Evolutionary conservation across 2,113 vertebrate species (phyloP), one percentile per base, ranked within the genome.

Genomic region (Neogale vison): DNA sequence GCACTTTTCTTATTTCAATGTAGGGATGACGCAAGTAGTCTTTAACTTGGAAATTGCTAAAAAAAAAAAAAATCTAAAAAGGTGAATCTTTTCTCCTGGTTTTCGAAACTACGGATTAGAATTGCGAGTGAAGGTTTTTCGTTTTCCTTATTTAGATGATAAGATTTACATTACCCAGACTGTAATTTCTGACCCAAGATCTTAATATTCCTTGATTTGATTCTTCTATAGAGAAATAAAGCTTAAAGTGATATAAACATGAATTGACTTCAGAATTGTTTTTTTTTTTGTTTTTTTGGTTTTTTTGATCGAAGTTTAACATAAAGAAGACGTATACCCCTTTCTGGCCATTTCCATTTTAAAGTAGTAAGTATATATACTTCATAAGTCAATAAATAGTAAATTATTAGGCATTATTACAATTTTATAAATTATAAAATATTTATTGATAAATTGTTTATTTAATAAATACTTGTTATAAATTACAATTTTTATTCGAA

Each of bases 171-270:
- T 67, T 76, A 47, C 59, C 81, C 6, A 84, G 15, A 50, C 89
- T 94, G 31, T 97, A 67, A 61, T 93, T 95, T 96, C 57, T 85
- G 42, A 77, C 47, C 18, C 65, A 97, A 34, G 34, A 67, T 81
- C 45, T 67, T 92, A 77, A 29, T 74, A 88, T n/a, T 90, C 85
- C 50, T 76, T 76, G 59, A 92, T 93, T 96, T 87, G 45, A 77
- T 84, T 92, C 36, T 80, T 69, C 21, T 77, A 8, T 4, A 84
- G 52, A 91, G 42, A 90, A 94, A 13, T 42, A n/a, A 96, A 94
- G 14, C 69, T 79, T 39, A 90, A 96, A 87, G 67, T 90, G 76
- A 83, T 52, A 88, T 87, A 90, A 92, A 95, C 39, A 93, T 71
- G 20, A 93, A 80, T 23, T 72, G 45, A 55, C 47, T 88, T 95